These are phyloP conservation scores for Rattus norvegicus DNA, from an alignment of 2,113 vertebrate genomes.

Conservation along the genomic window DNA sequence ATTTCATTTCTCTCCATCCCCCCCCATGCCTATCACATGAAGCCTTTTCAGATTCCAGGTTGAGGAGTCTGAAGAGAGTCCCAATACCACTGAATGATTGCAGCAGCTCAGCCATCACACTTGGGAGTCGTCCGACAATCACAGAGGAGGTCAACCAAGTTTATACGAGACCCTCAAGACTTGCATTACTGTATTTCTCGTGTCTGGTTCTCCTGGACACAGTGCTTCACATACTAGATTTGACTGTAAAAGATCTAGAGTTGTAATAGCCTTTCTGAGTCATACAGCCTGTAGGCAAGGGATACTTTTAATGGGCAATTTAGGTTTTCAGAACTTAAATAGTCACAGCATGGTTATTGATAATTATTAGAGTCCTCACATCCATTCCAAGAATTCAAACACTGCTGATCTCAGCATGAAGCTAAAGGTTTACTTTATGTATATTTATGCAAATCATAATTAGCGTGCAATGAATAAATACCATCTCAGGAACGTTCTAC, in stretches of 20 bases:
- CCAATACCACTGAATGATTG: background rate
- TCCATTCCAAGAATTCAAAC: background rate
- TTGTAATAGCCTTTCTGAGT: background rate
- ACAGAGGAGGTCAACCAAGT: background rate
- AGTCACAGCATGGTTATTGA: background rate
- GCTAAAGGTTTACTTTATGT: conserved; percentile 28
- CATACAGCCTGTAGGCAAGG: background rate
- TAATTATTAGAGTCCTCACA: background rate
- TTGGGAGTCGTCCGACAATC: background rate
- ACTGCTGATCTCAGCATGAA: background rate
- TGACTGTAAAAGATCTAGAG: background rate
- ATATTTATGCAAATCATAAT: conserved; percentile 11
- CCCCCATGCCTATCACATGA: background rate
- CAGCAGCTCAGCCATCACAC: background rate
- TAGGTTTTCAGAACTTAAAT: background rate
- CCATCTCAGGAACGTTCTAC: background rate
- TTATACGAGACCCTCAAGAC: background rate
- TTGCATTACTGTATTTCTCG: background rate
- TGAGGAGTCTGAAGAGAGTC: background rate
- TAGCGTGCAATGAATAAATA: background rate
- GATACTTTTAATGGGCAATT: background rate
- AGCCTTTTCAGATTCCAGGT: background rate
- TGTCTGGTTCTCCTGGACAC: background rate
- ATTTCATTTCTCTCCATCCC: background rate
- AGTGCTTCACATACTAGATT: background rate